phyloP scores from a whole-genome alignment of 2,797 vertebrate species.

The Scomberomorus guttatus region DNA sequence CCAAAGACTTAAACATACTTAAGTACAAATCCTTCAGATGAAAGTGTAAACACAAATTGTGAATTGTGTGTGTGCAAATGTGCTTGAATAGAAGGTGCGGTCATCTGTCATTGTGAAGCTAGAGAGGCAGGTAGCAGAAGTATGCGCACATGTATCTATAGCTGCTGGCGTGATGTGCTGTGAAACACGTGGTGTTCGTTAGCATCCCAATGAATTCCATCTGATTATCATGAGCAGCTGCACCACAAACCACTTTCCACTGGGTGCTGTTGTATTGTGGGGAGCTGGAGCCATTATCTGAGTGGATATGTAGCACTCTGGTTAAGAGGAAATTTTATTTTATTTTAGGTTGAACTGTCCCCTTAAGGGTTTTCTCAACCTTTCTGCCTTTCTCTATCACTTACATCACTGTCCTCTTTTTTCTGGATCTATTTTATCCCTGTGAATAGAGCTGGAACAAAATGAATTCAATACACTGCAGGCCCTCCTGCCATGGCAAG shows the following conservation, averaged over 20 bases:
- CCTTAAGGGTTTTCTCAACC: conserved; percentile 14
- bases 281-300: conserved; percentile 5
- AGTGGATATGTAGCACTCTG: background rate
- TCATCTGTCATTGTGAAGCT: background rate
- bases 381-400: conserved; percentile 13
- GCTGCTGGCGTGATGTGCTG: background rate
- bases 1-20: conserved; percentile 26
- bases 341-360: background rate
- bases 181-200: conserved; percentile 28
- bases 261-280: conserved; percentile 6
- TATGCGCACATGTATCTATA: background rate
- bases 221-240: background rate
- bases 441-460: conserved; percentile 19
- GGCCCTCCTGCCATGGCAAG: background rate
- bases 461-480: conserved; percentile 20
- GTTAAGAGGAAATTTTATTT: background rate
- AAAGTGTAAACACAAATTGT: conserved; percentile 41
- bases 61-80: background rate
- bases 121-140: background rate
- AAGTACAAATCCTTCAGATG: conserved; percentile 7
- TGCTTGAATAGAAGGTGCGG: conserved; percentile 43
- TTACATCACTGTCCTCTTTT: conserved; percentile 9
- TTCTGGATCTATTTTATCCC: conserved; percentile 15
- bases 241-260: conserved; percentile 20
- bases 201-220: conserved; percentile 5